Evolutionary conservation across 53 echinoderm and acorn worm genomes (phyloP).

Genomic region (Mesocentrotus franciscanus): DNA sequence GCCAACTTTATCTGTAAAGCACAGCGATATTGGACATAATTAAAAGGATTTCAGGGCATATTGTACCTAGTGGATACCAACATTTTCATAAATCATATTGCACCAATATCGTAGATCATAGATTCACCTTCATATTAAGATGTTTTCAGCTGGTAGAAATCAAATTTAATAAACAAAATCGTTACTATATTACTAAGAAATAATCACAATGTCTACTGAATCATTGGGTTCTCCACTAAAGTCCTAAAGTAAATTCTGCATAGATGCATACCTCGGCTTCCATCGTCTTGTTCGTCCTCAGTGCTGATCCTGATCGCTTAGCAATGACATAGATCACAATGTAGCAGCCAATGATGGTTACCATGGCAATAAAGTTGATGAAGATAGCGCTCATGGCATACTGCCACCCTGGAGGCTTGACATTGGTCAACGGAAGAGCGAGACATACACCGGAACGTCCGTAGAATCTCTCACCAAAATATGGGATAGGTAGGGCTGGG

Average conservation of each 20-base stretch:
- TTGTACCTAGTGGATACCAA: background rate
- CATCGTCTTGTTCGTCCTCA: slow-evolving; percentile 72
- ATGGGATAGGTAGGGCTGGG: slow-evolving; percentile 75
- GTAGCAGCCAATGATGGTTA: slow-evolving; percentile 85
- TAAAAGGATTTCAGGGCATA: background rate
- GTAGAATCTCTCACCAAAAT: slow-evolving; percentile 87
- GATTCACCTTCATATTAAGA: background rate
- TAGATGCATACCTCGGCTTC: slow-evolving; percentile 64
- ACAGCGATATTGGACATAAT: background rate
- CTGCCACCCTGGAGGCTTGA: slow-evolving; percentile 81
- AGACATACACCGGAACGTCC: slow-evolving; percentile 94
- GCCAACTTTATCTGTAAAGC: slow-evolving; percentile 75
- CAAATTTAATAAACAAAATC: no score
- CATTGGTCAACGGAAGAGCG: slow-evolving; percentile 81
- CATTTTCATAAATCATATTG: background rate
- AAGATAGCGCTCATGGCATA: slow-evolving; percentile 86
- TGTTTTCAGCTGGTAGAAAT: background rate
- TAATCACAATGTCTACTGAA: background rate
- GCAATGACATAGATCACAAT: slow-evolving; percentile 79
- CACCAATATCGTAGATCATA: background rate
- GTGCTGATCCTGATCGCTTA: slow-evolving; percentile 76
- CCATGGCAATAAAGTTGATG: slow-evolving; percentile 81
- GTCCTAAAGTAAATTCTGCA: background rate
- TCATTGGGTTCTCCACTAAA: background rate
- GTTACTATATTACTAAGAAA: no score